Evolutionary conservation across 2,888 invertebrate species (phyloP), one percentile per base, ranked within the genome.

Genomic region (Hirtodrosophila histrioides): DNA sequence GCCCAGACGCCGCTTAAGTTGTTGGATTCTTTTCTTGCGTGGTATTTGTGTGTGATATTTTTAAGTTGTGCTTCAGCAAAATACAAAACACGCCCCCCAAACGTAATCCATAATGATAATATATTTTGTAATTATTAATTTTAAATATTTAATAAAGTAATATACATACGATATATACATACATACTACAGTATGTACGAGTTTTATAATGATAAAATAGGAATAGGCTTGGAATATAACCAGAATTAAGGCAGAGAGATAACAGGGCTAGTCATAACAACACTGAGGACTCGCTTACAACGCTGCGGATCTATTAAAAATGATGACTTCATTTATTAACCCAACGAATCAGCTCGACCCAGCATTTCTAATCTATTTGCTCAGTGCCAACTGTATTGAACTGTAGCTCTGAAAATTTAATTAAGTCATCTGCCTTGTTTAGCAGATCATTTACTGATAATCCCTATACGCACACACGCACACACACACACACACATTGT

Each of bases 1-100:
- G 39, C 46, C 43, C 54, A 44, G 45, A 61, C 49, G 58, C 51
- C 63, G 66, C 65, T 63, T 55, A 69, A 72, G 65, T 62, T 74
- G 50, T 65, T 68, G 46, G 48, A 54, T 61, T 70, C 50, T 66
- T 70, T 71, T 85, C 60, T 75, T 84, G 80, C 81, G 79, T 90
- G 90, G 90, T 89, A 89, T 89, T 90, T 89, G 89, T 89, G 90
- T 90, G 90, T 90, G 90, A 90, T 90, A 90, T 90, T 89, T 88
- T 88, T 90, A 90, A 90, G 90, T 88, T 87, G 88, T 84, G 78
- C 88, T 89, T 75, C 80, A 84, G 76, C 76, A 84, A 71, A 85
- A 84, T 83, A 77, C 72, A 75, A 70, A 73, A 75, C 66, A 78
- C 82, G 67, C 65, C 68, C 73, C 10, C 24, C 37, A 37, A 46